Evolutionary conservation across 2,113 vertebrate genomes (phyloP), one percentile per base, ranked within the genome.

Genomic region (Salvelinus fontinalis): DNA sequence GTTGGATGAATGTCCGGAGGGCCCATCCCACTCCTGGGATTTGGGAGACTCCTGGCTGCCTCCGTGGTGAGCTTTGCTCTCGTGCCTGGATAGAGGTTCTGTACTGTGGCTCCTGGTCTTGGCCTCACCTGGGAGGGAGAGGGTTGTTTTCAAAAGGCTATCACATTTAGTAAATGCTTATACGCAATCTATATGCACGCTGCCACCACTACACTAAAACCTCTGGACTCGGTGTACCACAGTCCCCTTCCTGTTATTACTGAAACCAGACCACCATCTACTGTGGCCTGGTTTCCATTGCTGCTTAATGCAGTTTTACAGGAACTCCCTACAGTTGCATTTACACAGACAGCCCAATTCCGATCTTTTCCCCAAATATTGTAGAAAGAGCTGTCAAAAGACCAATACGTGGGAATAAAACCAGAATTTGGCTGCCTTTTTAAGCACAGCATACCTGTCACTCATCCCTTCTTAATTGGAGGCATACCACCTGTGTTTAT

Each of bases 1-100:
- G 26, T 80, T 77, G 88, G 94, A 91, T 0, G 94, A 93, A 0
- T 92, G 94, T 73, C 95, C 95, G 0, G 94, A 93, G 0, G 93
- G 94, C 80, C 95, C 94, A 14, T 97, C 97, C 95, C 94, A 95
- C 90, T 97, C 95, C 87, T 95, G 94, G 93, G 94, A 93, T 94
- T 94, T 94, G 79, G 93, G 81, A 78, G 92, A 84, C 86, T 95
- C 95, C 87, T 93, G 92, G 60, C 89, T 91, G 72, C 91, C 73
- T 85, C 92, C 93, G 0, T 93, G 93, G 67, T 92, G 93, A 77
- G 86, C 90, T 86, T 94, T 97, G 83, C 91, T 95, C 89, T 95
- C 93, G 83, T 93, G 81, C 93, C 95, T 95, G 89, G 94, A 94
- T 88, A 95, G 89, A 51, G 94, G 94, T 86, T 96, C 95, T 20